Percentiles rank a stretch among this genome's conserved stretches.
Conservation (phyloP, 2,113 vertebrate genomes). For the Lophius piscatorius region DNA sequence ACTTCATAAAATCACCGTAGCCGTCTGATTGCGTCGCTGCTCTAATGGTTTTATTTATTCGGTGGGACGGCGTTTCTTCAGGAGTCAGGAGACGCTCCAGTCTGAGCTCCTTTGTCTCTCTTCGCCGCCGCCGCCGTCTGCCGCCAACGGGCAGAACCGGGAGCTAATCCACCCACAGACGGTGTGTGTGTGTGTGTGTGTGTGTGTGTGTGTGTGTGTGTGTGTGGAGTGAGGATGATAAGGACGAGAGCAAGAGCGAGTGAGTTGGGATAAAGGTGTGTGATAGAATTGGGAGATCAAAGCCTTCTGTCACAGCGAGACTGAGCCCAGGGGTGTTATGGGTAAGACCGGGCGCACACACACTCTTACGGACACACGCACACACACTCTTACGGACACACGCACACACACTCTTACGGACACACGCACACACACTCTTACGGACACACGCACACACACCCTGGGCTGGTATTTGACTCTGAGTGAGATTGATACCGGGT, state of each 20-base stretch:
- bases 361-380: slow-evolving; percentile 8
- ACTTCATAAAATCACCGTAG: too few species aligned
- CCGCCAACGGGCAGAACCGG: slow-evolving; percentile 44
- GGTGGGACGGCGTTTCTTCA: too few species aligned
- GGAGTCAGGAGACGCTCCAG: neutral
- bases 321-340: slow-evolving; percentile 76
- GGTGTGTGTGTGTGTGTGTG: neutral
- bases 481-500: slow-evolving; percentile 77
- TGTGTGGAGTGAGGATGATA: slow-evolving; percentile 48
- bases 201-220: slow-evolving; percentile 28
- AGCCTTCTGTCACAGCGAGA: slow-evolving; percentile 71
- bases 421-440: slow-evolving; percentile 17
- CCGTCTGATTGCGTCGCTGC: too few species aligned
- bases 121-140: too few species aligned
- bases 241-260: slow-evolving; percentile 52
- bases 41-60: too few species aligned
- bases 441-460: slow-evolving; percentile 37
- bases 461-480: slow-evolving; percentile 60
- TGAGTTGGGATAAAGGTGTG: slow-evolving; percentile 69
- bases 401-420: slow-evolving; percentile 34
- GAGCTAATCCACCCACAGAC: slow-evolving; percentile 24
- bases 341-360: slow-evolving; percentile 62
- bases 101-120: neutral
- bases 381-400: slow-evolving; percentile 27
- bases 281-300: slow-evolving; percentile 76